These are phyloP conservation scores for Standfussiana lucernea DNA, from an alignment of 2,888 invertebrate species.

Conservation along the genomic window DNA sequence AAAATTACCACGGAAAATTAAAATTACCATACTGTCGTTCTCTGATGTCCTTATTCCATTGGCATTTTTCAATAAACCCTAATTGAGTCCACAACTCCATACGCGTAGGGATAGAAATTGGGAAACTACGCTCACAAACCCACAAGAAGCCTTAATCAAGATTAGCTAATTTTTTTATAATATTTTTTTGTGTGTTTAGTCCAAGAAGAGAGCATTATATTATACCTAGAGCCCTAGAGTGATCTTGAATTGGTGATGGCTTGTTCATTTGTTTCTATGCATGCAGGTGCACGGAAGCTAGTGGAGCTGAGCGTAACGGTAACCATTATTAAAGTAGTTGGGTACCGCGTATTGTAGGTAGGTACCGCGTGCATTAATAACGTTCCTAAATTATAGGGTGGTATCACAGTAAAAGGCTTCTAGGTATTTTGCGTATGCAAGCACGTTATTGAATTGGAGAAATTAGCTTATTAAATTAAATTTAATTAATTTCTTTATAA, in stretches of 20 bases:
- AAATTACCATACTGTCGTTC: neutral
- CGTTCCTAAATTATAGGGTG: slow-evolving; percentile 5
- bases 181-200: neutral
- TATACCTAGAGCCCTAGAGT: too few species aligned
- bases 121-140: neutral
- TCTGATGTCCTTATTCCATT: neutral
- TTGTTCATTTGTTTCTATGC: slow-evolving; percentile 15
- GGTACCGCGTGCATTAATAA: slow-evolving; percentile 6
- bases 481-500: too few species aligned
- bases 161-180: slow-evolving; percentile 10
- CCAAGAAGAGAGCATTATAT: too few species aligned
- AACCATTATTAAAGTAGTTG: neutral
- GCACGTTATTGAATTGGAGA: neutral
- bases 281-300: slow-evolving; percentile 28
- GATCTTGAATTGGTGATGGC: slow-evolving; percentile 9
- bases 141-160: slow-evolving; percentile 7
- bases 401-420: slow-evolving; percentile 8
- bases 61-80: neutral
- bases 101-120: neutral
- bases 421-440: neutral
- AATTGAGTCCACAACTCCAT: neutral
- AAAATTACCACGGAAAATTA: too few species aligned
- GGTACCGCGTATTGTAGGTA: neutral
- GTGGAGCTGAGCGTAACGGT: slow-evolving; percentile 31
- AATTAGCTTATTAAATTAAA: too few species aligned